Conservation (phyloP, 1,140 invertebrate genomes). For the Drosophila malerkotliana region DNA sequence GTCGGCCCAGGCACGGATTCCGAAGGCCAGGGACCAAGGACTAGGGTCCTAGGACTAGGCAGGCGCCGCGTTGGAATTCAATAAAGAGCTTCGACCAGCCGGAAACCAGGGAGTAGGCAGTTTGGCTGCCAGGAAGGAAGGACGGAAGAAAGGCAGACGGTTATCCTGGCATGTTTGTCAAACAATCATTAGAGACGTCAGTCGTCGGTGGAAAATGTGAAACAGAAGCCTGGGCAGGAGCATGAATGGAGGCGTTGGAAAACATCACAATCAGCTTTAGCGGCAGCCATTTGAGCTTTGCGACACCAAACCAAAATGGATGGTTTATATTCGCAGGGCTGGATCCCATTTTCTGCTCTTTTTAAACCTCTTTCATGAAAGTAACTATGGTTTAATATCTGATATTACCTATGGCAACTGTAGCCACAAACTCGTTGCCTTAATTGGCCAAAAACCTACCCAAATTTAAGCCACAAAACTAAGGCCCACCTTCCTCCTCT, state of each 20-base stretch:
- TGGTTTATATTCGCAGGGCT: neutral
- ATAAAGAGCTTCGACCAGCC: constrained; percentile 56
- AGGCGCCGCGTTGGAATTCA: constrained; percentile 62
- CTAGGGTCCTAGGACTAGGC: constrained; percentile 10
- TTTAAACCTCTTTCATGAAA: too few relatives aligned
- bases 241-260: constrained; percentile 42
- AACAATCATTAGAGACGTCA: constrained; percentile 79
- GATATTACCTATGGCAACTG: too few relatives aligned
- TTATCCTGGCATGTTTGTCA: constrained; percentile 65
- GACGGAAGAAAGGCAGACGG: constrained; percentile 25
- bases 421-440: neutral
- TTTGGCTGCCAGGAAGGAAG: neutral
- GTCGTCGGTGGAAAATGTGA: constrained; percentile 14
- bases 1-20: constrained; percentile 51
- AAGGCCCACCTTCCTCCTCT: neutral
- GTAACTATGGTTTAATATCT: too few relatives aligned
- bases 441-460: constrained; percentile 17
- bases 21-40: constrained; percentile 35
- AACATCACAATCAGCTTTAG: constrained; percentile 73
- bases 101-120: constrained; percentile 6
- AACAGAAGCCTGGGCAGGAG: neutral
- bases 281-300: constrained; percentile 31
- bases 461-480: constrained; percentile 14
- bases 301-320: constrained; percentile 22
- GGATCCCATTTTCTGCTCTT: too few relatives aligned